Evolutionary conservation across 2,888 invertebrate species (phyloP), one percentile per base, ranked within the genome.

Genomic region (Ichneumon xanthorius): DNA sequence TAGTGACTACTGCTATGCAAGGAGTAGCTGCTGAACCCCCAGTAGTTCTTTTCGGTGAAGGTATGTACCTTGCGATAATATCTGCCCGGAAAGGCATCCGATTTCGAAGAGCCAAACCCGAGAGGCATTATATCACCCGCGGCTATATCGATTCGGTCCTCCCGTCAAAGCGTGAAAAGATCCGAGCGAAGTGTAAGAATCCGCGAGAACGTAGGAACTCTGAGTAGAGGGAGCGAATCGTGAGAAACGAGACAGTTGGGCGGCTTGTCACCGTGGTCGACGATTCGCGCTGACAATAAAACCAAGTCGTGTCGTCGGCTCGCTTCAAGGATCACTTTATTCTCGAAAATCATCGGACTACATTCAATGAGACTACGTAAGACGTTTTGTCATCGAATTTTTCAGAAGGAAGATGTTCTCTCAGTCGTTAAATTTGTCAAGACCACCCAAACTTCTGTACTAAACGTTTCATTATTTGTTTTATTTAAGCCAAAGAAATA

Each of bases 231-330:
- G 88, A 89, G 88, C 85, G 88, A 91, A 90, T 88, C 92, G 92
- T 93, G 93, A 87, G 93, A 93, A 93, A 82, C 63, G 85, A 79
- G 87, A 80, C 93, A 93, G 91, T 89, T 93, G 93, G 88, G 84
- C 87, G 86, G 88, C 91, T 90, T 93, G 92, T 93, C 92, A 89
- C 85, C 82, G 92, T 89, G 92, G 92, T 92, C 88, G 89, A 84
- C 89, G 92, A 89, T 91, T 93, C 92, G 89, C 90, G 89, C 88
- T 90, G 91, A 91, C 91, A 90, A 92, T 90, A 92, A 91, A 91
- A 90, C 89, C 88, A 87, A 92, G 90, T 90, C 88, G 86, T 87
- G 86, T 87, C 84, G 80, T 90, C 89, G 90, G 89, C 90, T 89
- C 90, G 91, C 86, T 86, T 61, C 86, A 73, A 55, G 68, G 68